These are phyloP conservation scores for Zophobas atratus DNA, from an alignment of 1,140 invertebrate species.

Conservation along the genomic window DNA sequence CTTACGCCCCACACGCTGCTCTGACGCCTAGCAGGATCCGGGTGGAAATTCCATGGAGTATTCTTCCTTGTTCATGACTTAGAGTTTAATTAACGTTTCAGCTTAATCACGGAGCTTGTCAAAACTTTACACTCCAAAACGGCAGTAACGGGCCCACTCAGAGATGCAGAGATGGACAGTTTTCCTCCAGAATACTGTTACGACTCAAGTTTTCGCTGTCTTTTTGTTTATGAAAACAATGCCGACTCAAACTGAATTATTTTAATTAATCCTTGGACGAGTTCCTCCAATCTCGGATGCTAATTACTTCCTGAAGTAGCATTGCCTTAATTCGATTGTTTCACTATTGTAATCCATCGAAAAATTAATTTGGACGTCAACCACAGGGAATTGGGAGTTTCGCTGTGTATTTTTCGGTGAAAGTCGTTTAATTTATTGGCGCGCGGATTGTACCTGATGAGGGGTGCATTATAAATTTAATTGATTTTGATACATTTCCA, in stretches of 20 bases:
- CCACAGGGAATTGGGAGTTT: background rate
- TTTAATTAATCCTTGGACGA: slow-evolving; percentile 17
- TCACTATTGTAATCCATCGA: background rate
- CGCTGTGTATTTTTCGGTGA: slow-evolving; percentile 18
- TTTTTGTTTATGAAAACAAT: slow-evolving; percentile 37
- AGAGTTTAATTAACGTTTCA: slow-evolving; percentile 52
- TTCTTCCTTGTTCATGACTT: slow-evolving; percentile 45
- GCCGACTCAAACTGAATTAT: slow-evolving; percentile 26
- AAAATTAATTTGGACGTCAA: background rate
- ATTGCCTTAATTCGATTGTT: slow-evolving; percentile 1
- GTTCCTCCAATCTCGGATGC: background rate
- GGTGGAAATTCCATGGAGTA: slow-evolving; percentile 37
- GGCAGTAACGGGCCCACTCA: slow-evolving; percentile 17
- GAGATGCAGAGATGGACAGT: slow-evolving; percentile 16
- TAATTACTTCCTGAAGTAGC: background rate
- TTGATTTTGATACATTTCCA: slow-evolving; percentile 37
- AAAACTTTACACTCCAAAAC: slow-evolving; percentile 48
- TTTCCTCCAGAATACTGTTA: slow-evolving; percentile 25
- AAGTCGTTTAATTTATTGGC: slow-evolving; percentile 23
- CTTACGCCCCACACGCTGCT: background rate
- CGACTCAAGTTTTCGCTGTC: slow-evolving; percentile 31
- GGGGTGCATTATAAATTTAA: slow-evolving; percentile 29
- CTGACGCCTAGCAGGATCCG: background rate
- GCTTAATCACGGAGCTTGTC: slow-evolving; percentile 51
- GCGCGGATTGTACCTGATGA: slow-evolving; percentile 17